Evolutionary conservation across 2,888 invertebrate species (phyloP).

Genomic region (Mythimna ferrago): DNA sequence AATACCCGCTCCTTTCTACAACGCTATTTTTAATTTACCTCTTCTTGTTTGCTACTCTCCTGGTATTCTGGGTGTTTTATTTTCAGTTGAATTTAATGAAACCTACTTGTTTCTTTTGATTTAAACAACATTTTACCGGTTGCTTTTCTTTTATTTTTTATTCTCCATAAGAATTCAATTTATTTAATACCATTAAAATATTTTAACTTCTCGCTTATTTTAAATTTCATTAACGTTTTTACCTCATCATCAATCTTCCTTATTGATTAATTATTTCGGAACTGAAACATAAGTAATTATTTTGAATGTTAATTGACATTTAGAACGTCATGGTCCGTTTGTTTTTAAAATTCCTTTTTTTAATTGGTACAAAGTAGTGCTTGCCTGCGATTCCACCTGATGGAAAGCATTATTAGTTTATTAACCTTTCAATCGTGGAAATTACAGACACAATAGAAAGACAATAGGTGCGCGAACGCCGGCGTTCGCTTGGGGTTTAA

Average conservation of each 20-base stretch:
- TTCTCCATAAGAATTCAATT: too few relatives aligned
- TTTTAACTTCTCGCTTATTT: conserved; percentile 8
- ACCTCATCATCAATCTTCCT: background rate
- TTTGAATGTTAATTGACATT: background rate
- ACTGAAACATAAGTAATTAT: background rate
- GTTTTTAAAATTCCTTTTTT: too few relatives aligned
- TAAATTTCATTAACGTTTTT: background rate
- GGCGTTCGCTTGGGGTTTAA: too few relatives aligned
- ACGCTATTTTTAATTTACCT: conserved; percentile 54
- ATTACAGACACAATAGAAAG: too few relatives aligned
- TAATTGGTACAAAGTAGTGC: too few relatives aligned
- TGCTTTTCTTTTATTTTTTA: background rate
- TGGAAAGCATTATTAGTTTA: too few relatives aligned
- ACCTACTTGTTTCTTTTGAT: too few relatives aligned
- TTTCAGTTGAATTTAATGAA: conserved; percentile 14
- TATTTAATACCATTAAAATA: background rate
- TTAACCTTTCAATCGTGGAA: too few relatives aligned
- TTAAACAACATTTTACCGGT: too few relatives aligned
- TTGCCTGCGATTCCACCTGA: too few relatives aligned
- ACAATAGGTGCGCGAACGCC: too few relatives aligned
- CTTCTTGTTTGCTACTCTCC: conserved; percentile 40
- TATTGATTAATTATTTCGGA: background rate
- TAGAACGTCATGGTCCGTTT: background rate
- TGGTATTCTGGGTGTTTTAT: conserved; percentile 25
- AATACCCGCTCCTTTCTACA: conserved; percentile 54